A percentile compares a stretch with the other conserved stretches of the same genome.
phyloP scores from a whole-genome alignment of 2,888 invertebrate genomes.

The Brachynemurus nebulosus region DNA sequence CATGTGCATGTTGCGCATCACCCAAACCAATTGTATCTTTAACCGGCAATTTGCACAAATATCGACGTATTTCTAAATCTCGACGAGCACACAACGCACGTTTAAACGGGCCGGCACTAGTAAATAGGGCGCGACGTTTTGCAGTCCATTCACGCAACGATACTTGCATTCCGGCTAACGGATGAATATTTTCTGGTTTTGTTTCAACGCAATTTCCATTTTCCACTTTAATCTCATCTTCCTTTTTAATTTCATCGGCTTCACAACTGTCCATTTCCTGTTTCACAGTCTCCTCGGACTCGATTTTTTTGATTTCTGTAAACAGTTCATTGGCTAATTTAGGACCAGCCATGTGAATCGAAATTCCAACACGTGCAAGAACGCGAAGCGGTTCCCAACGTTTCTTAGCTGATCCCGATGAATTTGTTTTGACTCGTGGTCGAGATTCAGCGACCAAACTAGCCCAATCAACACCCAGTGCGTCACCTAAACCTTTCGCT shows the following conservation, averaged over 20 bases:
- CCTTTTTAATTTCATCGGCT: constrained; percentile 16
- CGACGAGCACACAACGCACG: constrained; percentile 66
- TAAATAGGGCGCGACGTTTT: constrained; percentile 47
- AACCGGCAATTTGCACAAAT: constrained; percentile 52
- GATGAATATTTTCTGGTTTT: constrained; percentile 27
- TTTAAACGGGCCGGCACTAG: constrained; percentile 58
- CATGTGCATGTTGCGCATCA: constrained; percentile 29
- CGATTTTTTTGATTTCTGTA: too few relatives aligned
- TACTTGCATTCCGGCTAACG: constrained; percentile 46
- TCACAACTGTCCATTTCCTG: constrained; percentile 22
- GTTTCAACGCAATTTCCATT: constrained; percentile 11
- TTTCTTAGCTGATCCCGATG: constrained; percentile 45
- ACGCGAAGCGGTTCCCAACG: constrained; percentile 72
- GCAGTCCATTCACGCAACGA: constrained; percentile 43
- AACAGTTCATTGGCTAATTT: constrained; percentile 36
- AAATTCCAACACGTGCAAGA: constrained; percentile 67
- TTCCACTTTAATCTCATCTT: constrained; percentile 10
- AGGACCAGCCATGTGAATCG: constrained; percentile 61
- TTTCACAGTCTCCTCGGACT: too few relatives aligned
- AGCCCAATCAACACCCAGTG: constrained; percentile 92
- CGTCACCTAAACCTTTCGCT: constrained; percentile 67
- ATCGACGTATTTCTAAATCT: constrained; percentile 58
- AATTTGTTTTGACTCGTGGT: constrained; percentile 33
- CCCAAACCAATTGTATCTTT: constrained; percentile 34
- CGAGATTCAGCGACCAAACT: constrained; percentile 71